phyloP scores from a whole-genome alignment of 2,888 invertebrate genomes.

The Pseudeuparius sepicola region DNA sequence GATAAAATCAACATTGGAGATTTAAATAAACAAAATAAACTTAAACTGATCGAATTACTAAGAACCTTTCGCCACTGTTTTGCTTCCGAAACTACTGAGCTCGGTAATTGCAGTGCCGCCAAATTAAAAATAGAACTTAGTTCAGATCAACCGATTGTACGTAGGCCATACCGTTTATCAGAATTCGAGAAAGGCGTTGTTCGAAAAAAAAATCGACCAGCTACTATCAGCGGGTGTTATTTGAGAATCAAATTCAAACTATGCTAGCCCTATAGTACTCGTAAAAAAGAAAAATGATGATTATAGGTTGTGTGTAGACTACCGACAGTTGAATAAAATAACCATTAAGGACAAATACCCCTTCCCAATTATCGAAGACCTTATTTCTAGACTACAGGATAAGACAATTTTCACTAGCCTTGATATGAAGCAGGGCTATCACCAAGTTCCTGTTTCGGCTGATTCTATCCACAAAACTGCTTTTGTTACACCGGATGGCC shows the following conservation, averaged over 20 bases:
- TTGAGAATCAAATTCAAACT: slow-evolving; percentile 23
- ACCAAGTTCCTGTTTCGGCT: no score
- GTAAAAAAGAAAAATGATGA: slow-evolving; percentile 27
- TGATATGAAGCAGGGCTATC: no score
- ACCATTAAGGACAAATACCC: no score
- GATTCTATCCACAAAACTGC: no score
- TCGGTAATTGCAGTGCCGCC: slow-evolving; percentile 16
- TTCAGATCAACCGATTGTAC: slow-evolving; percentile 21
- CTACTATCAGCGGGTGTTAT: slow-evolving; percentile 18
- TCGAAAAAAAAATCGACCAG: slow-evolving; percentile 21
- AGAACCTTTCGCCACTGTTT: slow-evolving; percentile 11
- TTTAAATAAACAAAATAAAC: slow-evolving; percentile 2
- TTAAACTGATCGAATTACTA: slow-evolving; percentile 8
- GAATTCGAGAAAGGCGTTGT: slow-evolving; percentile 21
- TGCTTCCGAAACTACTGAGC: slow-evolving; percentile 16
- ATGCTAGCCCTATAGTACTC: slow-evolving; percentile 23
- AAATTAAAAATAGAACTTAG: slow-evolving; percentile 25
- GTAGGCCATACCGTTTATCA: slow-evolving; percentile 26
- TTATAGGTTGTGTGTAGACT: slow-evolving; percentile 19
- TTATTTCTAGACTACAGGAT: no score
- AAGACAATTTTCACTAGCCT: no score
- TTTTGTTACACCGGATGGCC: no score
- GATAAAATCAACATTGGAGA: slow-evolving; percentile 2
- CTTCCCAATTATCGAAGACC: no score
- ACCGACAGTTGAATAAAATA: no score